Conservation (phyloP, 2,888 invertebrate species). For the Catocala sponsa region DNA sequence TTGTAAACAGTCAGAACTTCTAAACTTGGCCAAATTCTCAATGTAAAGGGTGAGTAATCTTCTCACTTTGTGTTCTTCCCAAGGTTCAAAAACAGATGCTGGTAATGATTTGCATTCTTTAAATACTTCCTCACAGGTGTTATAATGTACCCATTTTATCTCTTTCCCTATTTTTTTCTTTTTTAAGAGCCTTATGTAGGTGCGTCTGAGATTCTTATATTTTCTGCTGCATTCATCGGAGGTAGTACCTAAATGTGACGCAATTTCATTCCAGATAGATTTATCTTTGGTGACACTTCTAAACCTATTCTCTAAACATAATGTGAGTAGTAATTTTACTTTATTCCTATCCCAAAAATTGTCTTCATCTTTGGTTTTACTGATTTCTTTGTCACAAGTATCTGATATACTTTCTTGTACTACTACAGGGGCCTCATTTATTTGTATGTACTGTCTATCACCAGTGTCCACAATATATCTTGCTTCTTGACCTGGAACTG, state of each 20-base stretch:
- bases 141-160: conserved; percentile 80
- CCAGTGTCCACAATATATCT: conserved; percentile 70
- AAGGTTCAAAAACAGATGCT: conserved; percentile 68
- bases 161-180: conserved; percentile 77
- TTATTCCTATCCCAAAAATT: conserved; percentile 78
- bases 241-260: conserved; percentile 66
- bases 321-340: conserved; percentile 71
- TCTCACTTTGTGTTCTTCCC: conserved; percentile 77
- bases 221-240: conserved; percentile 77
- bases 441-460: conserved; percentile 73
- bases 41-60: conserved; percentile 74
- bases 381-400: conserved; percentile 50
- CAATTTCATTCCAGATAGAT: conserved; percentile 70
- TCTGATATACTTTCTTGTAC: conserved; percentile 52
- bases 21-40: conserved; percentile 73
- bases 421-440: conserved; percentile 59
- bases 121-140: conserved; percentile 78
- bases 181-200: conserved; percentile 77
- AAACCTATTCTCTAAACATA: conserved; percentile 71
- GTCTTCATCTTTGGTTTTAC: conserved; percentile 61
- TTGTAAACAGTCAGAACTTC: conserved; percentile 67
- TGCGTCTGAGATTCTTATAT: conserved; percentile 74
- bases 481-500: conserved; percentile 72
- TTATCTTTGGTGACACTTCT: conserved; percentile 65
- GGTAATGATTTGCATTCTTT: conserved; percentile 74